Base-by-base conservation (phyloP, 1,140 invertebrate species). In the Drosophila cardini region DNA sequence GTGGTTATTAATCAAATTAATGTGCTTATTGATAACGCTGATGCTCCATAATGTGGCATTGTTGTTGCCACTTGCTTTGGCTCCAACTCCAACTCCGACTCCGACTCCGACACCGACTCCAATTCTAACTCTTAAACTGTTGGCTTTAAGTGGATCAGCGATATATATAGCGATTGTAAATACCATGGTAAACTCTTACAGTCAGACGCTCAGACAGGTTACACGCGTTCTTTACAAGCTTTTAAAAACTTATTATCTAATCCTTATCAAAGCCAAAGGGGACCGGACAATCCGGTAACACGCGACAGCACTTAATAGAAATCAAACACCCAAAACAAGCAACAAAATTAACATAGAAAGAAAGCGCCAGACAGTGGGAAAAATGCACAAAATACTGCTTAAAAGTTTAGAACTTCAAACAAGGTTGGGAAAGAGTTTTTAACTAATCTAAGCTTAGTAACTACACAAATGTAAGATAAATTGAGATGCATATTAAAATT, bases 1-100 rank as follows among this genome's bases (percentile, higher is more conserved):
- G 78, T 85, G 89, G 89, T 91, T 91, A 91, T 91, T 91, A 90
- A 91, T 91, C 89, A 91, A 91, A 91, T 90, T 91, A 89, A 91
- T 91, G 89, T 91, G 73, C 76, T 91, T 82, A 90, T 90, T 90
- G 87, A 90, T 90, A 90, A 90, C 83, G 21, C 46, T 65, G 84
- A 83, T 72, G 76, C 68, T 70, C 57, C 80, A 71, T 84, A 76
- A 86, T 64, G 64, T 56, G 45, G 60, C 50, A 72, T 72, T 76
- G 73, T 72, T 64, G 76, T 3, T 45, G 46, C 43, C 36, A 26
- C 38, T 52, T 16, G 9, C 42, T 9, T 11, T n/a, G 11, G 13
- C 40, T 43, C 11, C 11, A 30, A 7, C n/a, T 53, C 1, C n/a
- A 4, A 15, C 30, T 18, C 11, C 32, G 48, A 2, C 8, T 18